phyloP scores from a whole-genome alignment of 2,797 vertebrate genomes.

The Ceryle rudis region DNA sequence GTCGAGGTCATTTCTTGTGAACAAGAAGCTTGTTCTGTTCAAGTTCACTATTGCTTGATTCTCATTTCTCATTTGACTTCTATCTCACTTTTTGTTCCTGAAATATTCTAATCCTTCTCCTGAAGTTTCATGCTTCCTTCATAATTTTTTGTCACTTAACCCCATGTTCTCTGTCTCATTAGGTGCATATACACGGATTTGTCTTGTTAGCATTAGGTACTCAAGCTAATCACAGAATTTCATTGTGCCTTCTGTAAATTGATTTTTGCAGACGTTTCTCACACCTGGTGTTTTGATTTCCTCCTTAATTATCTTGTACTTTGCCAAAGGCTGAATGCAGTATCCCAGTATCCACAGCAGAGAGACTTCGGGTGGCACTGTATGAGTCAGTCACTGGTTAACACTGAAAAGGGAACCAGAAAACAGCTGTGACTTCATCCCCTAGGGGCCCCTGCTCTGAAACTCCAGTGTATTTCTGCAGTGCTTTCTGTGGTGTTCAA shows the following conservation, averaged over 20 bases:
- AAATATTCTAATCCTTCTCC: neutral
- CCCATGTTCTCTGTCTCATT: neutral
- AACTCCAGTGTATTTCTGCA: neutral
- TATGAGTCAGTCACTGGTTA: neutral
- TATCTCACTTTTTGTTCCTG: neutral
- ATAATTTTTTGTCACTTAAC: neutral
- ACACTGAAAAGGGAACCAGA: neutral
- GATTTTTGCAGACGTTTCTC: neutral
- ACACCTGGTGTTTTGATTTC: neutral
- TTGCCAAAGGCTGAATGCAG: neutral
- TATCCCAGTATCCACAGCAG: neutral
- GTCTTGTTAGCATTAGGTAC: neutral
- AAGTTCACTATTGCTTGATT: neutral
- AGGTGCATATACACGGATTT: neutral
- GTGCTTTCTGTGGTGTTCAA: accelerated
- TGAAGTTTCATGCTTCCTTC: neutral
- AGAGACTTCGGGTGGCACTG: accelerated
- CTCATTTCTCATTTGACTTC: neutral
- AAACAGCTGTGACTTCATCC: neutral
- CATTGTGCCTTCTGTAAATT: neutral
- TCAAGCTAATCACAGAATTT: neutral
- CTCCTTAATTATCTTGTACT: neutral
- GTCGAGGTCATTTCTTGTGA: neutral
- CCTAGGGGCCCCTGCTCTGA: neutral
- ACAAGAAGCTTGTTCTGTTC: neutral